Conservation (phyloP, 1,140 invertebrate species). For the Camponotus floridanus region DNA sequence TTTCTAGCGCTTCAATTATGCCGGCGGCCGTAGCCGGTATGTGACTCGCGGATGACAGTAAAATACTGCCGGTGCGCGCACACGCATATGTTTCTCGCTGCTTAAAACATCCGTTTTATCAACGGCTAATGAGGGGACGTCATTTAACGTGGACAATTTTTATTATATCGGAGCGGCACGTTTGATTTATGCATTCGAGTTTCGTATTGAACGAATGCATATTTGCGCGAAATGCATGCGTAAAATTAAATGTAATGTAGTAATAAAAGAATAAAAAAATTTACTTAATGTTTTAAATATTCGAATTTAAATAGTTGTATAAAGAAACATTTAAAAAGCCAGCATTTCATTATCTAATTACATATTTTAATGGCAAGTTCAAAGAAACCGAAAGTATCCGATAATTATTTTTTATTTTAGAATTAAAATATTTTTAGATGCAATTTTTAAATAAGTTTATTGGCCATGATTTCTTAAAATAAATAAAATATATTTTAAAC, state of each 20-base stretch:
- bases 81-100: not conserved
- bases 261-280: not conserved
- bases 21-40: not conserved
- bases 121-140: not conserved
- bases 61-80: conserved; percentile 4
- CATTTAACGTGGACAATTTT: not conserved
- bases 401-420: not conserved
- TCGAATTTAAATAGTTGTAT: not conserved
- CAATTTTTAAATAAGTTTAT: too few relatives aligned
- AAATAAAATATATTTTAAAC: too few relatives aligned
- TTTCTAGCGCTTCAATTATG: conserved; percentile 39
- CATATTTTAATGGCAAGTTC: not conserved
- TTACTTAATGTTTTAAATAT: not conserved
- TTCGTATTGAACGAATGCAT: not conserved
- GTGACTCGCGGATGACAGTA: not conserved
- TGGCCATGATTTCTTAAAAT: too few relatives aligned
- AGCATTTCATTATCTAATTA: not conserved
- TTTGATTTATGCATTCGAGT: not conserved
- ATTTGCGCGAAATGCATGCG: not conserved
- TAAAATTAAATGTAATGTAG: not conserved
- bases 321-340: not conserved
- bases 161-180: too few relatives aligned
- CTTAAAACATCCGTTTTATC: not conserved
- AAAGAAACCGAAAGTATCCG: too few relatives aligned
- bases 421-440: too few relatives aligned